phyloP scores from a whole-genome alignment of 2,888 invertebrate species.

The Ectemnius lituratus region DNA sequence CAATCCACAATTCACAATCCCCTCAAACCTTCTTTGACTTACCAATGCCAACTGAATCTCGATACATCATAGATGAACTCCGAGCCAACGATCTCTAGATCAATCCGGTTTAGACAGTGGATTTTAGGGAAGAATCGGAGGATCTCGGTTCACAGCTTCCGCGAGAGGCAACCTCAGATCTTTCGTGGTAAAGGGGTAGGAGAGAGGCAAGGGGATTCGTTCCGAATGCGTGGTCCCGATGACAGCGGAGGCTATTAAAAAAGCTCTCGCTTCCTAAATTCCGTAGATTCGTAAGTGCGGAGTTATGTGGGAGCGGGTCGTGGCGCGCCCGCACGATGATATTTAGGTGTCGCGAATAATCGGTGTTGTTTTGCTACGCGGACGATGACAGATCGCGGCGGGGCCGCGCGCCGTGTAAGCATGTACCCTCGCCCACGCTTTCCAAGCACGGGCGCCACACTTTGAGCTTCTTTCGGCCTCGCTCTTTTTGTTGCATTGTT shows the following conservation, averaged over 20 bases:
- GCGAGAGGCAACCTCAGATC: too few species aligned
- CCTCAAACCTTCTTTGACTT: too few species aligned
- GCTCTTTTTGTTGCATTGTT: slow-evolving; percentile 37
- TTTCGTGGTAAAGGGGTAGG: not conserved
- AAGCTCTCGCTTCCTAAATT: slow-evolving; percentile 63
- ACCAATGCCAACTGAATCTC: too few species aligned
- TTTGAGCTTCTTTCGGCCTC: slow-evolving; percentile 32
- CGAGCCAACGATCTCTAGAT: too few species aligned
- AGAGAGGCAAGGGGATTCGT: slow-evolving; percentile 9
- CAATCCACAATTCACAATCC: too few species aligned
- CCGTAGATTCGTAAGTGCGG: slow-evolving; percentile 62
- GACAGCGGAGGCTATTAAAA: slow-evolving; percentile 60
- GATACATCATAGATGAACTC: too few species aligned
- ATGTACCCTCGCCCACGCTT: slow-evolving; percentile 54
- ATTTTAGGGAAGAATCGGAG: too few species aligned
- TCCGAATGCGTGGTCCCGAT: slow-evolving; percentile 38
- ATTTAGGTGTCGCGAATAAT: slow-evolving; percentile 58
- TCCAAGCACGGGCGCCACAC: slow-evolving; percentile 27
- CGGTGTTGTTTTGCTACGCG: slow-evolving; percentile 51
- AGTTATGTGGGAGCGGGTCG: slow-evolving; percentile 54
- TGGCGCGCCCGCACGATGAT: slow-evolving; percentile 38
- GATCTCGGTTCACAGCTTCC: too few species aligned
- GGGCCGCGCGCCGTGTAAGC: slow-evolving; percentile 26
- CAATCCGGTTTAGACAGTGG: too few species aligned
- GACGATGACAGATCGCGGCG: slow-evolving; percentile 55